Evolutionary conservation across 2,113 vertebrate genomes (phyloP).

Genomic region (Argyrosomus japonicus): DNA sequence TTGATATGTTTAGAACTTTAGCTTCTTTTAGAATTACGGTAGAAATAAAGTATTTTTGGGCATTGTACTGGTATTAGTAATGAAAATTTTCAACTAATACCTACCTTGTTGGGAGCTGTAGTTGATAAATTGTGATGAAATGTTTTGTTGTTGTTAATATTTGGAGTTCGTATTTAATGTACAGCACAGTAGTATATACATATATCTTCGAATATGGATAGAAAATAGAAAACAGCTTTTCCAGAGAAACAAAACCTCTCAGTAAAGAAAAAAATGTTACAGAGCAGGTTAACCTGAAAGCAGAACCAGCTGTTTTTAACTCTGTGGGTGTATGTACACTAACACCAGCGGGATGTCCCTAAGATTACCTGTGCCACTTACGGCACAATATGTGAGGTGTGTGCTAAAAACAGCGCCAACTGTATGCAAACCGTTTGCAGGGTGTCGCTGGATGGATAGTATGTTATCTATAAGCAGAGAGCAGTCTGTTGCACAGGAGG

Average conservation of each 20-base stretch:
- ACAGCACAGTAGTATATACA: not conserved
- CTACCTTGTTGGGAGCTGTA: no score
- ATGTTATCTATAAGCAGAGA: not conserved
- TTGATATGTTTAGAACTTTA: not conserved
- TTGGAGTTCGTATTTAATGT: not conserved
- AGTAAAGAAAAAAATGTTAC: not conserved
- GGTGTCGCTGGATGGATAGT: not conserved
- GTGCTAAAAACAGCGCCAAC: not conserved
- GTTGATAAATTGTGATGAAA: no score
- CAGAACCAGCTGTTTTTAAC: not conserved
- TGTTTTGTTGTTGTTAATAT: no score
- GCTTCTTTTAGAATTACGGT: no score
- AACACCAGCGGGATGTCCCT: not conserved
- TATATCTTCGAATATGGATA: not conserved
- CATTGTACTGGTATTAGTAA: no score
- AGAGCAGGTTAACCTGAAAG: not conserved
- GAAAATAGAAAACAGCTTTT: conserved; percentile 17
- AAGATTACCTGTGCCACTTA: not conserved
- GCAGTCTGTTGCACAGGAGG: not conserved
- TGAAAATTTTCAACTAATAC: no score
- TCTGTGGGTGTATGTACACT: not conserved
- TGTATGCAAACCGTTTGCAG: not conserved
- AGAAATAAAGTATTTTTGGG: no score
- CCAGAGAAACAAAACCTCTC: conserved; percentile 1
- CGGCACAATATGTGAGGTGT: not conserved